These are phyloP conservation scores for Urocolius indicus DNA, from an alignment of 2,113 vertebrate genomes.

Conservation along the genomic window DNA sequence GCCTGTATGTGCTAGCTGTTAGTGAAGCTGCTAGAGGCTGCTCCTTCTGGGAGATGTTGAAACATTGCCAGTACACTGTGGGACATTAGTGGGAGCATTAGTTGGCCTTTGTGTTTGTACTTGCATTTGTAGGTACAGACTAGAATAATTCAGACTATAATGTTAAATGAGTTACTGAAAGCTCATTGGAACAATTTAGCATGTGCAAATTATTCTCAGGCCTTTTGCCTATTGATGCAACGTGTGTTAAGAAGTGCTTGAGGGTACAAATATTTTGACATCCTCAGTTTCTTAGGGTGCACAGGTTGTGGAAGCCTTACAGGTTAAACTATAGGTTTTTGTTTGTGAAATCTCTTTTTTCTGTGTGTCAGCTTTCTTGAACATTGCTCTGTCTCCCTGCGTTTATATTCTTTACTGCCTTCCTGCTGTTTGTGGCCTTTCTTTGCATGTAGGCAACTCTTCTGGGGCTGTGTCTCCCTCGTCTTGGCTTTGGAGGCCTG, in stretches of 20 bases:
- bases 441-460: not conserved
- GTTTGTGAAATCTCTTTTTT: not conserved
- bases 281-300: not conserved
- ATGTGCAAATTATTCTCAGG: not conserved
- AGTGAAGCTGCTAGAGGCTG: not conserved
- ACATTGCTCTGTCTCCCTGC: not conserved
- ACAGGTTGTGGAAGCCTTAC: not conserved
- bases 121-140: not conserved
- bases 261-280: not conserved
- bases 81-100: not conserved
- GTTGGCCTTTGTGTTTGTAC: not conserved
- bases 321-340: not conserved
- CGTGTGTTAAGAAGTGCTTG: not conserved
- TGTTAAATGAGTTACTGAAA: slow-evolving; percentile 30
- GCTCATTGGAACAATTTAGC: not conserved
- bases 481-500: not conserved
- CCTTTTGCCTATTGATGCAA: not conserved
- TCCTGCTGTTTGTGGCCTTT: not conserved
- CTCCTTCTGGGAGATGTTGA: slow-evolving; percentile 10
- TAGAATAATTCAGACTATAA: not conserved
- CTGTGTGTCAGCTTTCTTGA: not conserved
- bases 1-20: not conserved
- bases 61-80: not conserved
- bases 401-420: not conserved
- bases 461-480: not conserved